Base-by-base conservation (phyloP, 2,797 vertebrate species). In the Danionella dracula region DNA sequence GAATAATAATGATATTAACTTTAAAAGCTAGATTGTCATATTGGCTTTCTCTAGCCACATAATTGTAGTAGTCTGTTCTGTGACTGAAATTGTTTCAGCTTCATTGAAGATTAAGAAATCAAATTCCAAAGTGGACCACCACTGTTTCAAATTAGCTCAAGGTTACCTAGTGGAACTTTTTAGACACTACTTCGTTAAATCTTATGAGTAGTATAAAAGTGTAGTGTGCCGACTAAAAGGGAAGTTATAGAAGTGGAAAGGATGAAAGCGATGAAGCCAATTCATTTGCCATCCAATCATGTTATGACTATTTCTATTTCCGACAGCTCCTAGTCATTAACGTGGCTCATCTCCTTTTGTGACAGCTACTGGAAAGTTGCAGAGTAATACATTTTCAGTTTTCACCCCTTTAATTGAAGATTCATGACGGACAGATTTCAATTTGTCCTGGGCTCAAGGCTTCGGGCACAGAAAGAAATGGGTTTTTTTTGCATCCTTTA, bases 371-470 rank as follows among this genome's bases (percentile, higher is more conserved):
- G 63, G 40, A 58, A 74, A 78, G 71, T 75, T 74, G 76, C 56
- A 55, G 55, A 72, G 74, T 78, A 66, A 78, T 78, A 67, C 40
- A 65, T 69, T 74, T 80, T 78, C 70, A 19, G 19, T 46, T 78
- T 57, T 23, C 42, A 66, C 62, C 41, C 69, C 80, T 81, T 72
- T 82, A 85, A 84, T 84, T 84, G 82, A 82, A 72, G 80, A 79
- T 80, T 83, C 75, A 74, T 72, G 58, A 72, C 42, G 23, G 71
- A 78, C 48, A 51, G 77, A 78, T 85, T 85, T 85, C 73, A 61
- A 81, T 82, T 80, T 77, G 59, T 53, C 76, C 21, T 35, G 66
- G 80, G 62, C 77, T 62, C 58, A 66, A 16, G 64, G 62, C 32
- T 71, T 66, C 70, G 77, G 66, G 73, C 68, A 21, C 70, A 70